Percentiles rank a stretch among this genome's conserved stretches.
These are phyloP conservation scores for Anoura caudifer DNA, from an alignment of 2,113 vertebrate genomes.

Conservation along the genomic window DNA sequence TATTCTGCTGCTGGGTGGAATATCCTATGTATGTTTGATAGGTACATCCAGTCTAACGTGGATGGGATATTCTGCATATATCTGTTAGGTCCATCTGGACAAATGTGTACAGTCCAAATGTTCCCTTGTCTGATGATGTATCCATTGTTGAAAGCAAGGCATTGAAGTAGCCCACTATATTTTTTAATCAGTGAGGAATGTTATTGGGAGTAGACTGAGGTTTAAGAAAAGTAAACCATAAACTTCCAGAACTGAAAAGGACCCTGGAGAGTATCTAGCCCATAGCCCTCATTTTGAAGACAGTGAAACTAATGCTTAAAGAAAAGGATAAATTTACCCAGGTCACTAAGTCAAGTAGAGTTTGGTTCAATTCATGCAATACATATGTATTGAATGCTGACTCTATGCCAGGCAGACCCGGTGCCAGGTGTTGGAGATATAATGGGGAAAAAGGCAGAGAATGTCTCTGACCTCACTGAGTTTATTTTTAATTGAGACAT, in stretches of 20 bases:
- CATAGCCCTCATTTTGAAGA: not conserved
- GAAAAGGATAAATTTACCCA: not conserved
- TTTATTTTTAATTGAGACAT: not conserved
- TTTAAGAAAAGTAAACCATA: not conserved
- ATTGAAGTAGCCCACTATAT: not conserved
- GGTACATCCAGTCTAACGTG: not conserved
- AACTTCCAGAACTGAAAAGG: not conserved
- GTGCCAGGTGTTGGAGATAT: not conserved
- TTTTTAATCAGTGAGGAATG: not conserved
- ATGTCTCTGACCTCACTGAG: not conserved
- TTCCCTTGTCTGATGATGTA: not conserved
- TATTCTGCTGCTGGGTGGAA: not conserved
- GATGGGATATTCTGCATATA: not conserved
- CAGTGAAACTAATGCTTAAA: not conserved
- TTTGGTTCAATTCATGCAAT: not conserved
- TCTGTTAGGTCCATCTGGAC: not conserved
- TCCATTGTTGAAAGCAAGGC: not conserved
- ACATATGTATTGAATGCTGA: not conserved
- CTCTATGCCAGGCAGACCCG: not conserved
- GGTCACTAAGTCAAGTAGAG: not conserved
- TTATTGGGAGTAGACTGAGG: not conserved
- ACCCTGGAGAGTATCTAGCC: not conserved
- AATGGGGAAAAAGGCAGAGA: not conserved
- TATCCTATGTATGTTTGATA: not conserved
- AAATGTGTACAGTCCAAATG: not conserved